Evolutionary conservation across 2,888 invertebrate genomes (phyloP).

Genomic region (Drosophila hawaiiensis): DNA sequence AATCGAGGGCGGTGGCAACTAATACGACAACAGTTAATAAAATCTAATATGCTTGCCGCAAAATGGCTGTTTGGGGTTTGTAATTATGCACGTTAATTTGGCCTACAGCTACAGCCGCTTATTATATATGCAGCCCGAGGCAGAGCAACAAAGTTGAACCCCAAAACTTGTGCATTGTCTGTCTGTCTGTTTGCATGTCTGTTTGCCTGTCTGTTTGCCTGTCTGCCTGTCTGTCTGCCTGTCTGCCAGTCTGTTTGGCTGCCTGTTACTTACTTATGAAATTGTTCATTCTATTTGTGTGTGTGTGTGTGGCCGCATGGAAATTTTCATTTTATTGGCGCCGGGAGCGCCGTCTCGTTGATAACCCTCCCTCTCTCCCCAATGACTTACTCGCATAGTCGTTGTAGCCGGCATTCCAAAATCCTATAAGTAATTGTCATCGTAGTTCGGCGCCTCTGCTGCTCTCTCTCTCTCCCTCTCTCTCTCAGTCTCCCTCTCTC

Average conservation of each 20-base stretch:
- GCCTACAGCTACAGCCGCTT: constrained; percentile 48
- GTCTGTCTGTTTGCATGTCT: neutral
- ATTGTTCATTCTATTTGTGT: constrained; percentile 69
- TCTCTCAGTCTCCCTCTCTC: neutral
- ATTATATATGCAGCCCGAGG: constrained; percentile 72
- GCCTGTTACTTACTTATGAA: constrained; percentile 52
- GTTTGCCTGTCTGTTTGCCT: neutral
- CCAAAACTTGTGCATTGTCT: constrained; percentile 46
- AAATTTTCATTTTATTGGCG: constrained; percentile 81
- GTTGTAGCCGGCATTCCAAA: constrained; percentile 64
- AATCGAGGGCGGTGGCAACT: constrained; percentile 13
- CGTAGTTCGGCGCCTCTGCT: constrained; percentile 59
- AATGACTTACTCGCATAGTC: neutral
- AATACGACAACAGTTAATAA: constrained; percentile 72
- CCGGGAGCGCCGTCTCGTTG: constrained; percentile 73
- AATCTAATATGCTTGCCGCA: constrained; percentile 80
- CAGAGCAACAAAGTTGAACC: constrained; percentile 38
- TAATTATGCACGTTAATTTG: constrained; percentile 77
- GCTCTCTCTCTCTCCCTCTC: neutral
- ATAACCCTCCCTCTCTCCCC: constrained; percentile 20
- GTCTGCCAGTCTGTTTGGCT: constrained; percentile 11
- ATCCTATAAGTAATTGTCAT: constrained; percentile 80
- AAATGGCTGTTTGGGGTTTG: constrained; percentile 79
- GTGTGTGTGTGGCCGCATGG: constrained; percentile 61
- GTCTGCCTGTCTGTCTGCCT: neutral